These are phyloP conservation scores for Lamellibrachia luymesi DNA, from an alignment of 1,140 invertebrate species.

Conservation along the genomic window DNA sequence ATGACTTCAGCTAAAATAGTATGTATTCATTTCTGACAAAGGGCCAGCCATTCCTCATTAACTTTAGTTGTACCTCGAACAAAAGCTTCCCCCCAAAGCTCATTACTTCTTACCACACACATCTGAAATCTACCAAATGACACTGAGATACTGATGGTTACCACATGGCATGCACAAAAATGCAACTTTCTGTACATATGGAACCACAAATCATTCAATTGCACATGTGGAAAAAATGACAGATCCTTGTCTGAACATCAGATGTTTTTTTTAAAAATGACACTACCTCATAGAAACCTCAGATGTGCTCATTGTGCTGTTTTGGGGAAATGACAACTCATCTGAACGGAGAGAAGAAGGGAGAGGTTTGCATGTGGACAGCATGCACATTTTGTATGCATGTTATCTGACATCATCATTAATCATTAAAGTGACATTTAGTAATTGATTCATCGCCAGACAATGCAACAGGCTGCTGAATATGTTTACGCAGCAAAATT, in stretches of 20 bases:
- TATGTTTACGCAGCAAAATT: not conserved
- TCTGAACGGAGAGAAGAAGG: not conserved
- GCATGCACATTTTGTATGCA: not conserved
- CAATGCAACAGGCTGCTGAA: not conserved
- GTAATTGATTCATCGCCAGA: not conserved
- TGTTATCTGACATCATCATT: not conserved
- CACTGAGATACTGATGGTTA: not conserved
- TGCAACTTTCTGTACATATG: not conserved
- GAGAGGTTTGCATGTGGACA: not conserved
- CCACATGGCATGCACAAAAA: not conserved
- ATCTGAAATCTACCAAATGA: not conserved
- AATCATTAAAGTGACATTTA: constrained; percentile 1
- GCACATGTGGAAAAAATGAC: not conserved
- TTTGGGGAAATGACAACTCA: too few relatives aligned
- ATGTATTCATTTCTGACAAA: not conserved
- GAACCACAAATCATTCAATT: too few relatives aligned
- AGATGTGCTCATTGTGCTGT: too few relatives aligned
- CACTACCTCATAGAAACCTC: not conserved
- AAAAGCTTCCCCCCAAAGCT: not conserved
- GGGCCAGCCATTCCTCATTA: not conserved
- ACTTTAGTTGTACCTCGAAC: not conserved
- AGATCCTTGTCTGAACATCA: not conserved
- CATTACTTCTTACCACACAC: not conserved
- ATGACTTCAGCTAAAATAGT: not conserved
- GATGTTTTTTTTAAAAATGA: not conserved